Evolutionary conservation across 2,113 vertebrate species (phyloP), one percentile per base, ranked within the genome.

Genomic region (Okapia johnstoni): DNA sequence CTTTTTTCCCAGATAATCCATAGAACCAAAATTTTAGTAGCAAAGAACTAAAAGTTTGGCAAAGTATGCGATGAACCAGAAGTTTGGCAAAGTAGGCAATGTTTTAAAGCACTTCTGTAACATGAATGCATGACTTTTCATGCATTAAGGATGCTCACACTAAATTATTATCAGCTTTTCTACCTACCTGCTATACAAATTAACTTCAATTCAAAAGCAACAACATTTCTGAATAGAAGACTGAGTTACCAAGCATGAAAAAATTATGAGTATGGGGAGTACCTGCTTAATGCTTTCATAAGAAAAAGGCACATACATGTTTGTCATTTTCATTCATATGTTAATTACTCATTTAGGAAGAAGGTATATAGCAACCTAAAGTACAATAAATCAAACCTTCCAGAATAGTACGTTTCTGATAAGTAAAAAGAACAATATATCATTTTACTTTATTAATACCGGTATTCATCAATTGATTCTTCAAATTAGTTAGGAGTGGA

Each of bases 331-430:
- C 5, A 54, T 70, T 96, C 77, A 48, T 58, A 36, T 26, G 14
- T 76, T 40, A 91, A n/a, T 90, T 80, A 97, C 46, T 48, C 48
- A 92, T 61, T 93, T 90, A 85, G 50, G 54, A 95, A 95, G 46
- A 92, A 79, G 21, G 17, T 83, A 85, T n/a, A 95, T 3, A 88
- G 55, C 16, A 90, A 93, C 77, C n/a, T 15, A 85, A 96, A 63
- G 43, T 95, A 36, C 3, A 92, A 43, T 66, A 92, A 91, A 94
- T 76, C 43, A 94, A 91, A 88, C 1, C 43, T 97, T 91, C 33
- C 46, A 91, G n/a, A 81, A 93, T 16, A 85, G 16, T 63, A 89
- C 14, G n/a, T 86, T 97, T 86, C 46, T 92, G 7, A 87, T 50
- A 85, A 28, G 83, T 85, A 86, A 93, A 70, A 63, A 43, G 21